Base-by-base conservation (phyloP, 2,113 vertebrate species). In the Microtus montanus region DNA sequence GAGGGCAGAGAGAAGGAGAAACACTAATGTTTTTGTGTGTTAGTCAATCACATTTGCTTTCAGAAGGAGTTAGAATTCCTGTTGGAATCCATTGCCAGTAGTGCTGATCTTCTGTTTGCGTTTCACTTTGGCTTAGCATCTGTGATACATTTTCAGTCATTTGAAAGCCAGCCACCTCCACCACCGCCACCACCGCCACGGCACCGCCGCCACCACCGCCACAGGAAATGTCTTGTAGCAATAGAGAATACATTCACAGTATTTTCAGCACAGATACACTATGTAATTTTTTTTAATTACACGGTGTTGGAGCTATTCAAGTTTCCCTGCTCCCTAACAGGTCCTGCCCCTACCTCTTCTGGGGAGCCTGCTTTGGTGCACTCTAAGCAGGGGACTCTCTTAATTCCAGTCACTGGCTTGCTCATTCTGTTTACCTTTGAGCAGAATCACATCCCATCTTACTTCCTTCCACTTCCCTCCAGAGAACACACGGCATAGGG, bases 41-140 rank as follows among this genome's bases (percentile, higher is more conserved):
- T 68, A 12, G 24, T 41, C 44, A 52, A 26, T 58, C 70, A 28
- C 54, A 10, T 9, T 30, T n/a, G 66, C 66, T 88, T 80, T 95
- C 91, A 93, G 82, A 94, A 92, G 90, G 94, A 95, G 89, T 88
- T 80, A 82, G 58, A 70, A n/a, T 87, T 92, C 66, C 90, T 66
- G 22, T 84, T 54, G 90, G 1, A 26, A 35, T 14, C 2, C 5
- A 54, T 33, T 15, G 66, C 71, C 26, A 9, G 2, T 15, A 70
- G 63, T 13, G 61, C 9, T 35, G 47, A 66, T 64, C 54, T 86
- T 94, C 92, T 85, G 74, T 47, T 89, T 70, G 41, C 52, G 41
- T 85, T 77, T 66, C 63, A 73, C n/a, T 80, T 73, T 80, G 61
- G 49, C 82, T 90, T 71, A 11, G 44, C 24, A 11, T 66, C 58